These are phyloP conservation scores for Congeria kusceri DNA, from an alignment of 2,888 invertebrate species.

Conservation along the genomic window DNA sequence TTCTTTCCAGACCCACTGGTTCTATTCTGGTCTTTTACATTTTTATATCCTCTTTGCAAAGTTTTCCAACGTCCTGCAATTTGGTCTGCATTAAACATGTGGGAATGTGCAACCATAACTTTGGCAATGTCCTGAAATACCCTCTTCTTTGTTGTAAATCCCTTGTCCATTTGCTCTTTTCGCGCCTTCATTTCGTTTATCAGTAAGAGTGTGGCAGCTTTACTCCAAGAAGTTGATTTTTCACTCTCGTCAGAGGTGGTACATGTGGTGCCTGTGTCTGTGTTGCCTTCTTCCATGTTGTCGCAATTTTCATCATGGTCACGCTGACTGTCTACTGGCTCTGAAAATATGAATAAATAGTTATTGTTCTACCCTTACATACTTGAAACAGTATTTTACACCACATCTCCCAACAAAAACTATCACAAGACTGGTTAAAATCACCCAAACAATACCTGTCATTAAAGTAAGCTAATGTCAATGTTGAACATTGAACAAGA, in stretches of 20 bases:
- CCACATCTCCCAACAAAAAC: constrained; percentile 19
- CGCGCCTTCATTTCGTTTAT: constrained; percentile 8
- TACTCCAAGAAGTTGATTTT: constrained; percentile 28
- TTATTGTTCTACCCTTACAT: constrained; percentile 20
- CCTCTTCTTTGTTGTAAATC: constrained; percentile 28
- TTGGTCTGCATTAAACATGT: constrained; percentile 15
- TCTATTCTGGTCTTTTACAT: constrained; percentile 21
- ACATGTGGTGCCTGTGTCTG: too few relatives aligned
- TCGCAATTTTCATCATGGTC: constrained; percentile 1
- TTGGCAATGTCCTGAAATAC: constrained; percentile 23
- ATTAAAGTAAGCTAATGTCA: constrained; percentile 10
- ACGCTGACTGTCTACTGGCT: constrained; percentile 20
- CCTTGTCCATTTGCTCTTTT: constrained; percentile 26
- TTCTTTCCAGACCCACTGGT: constrained; percentile 9
- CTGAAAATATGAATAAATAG: constrained; percentile 25
- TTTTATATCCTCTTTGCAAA: constrained; percentile 22
- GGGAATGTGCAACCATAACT: constrained; percentile 20
- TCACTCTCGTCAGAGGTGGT: constrained; percentile 17
- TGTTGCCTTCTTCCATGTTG: constrained; percentile 17
- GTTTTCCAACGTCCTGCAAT: constrained; percentile 27
- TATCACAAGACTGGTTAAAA: constrained; percentile 18
- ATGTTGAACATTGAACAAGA: constrained; percentile 5
- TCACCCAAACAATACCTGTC: constrained; percentile 15
- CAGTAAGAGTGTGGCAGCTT: constrained; percentile 23
- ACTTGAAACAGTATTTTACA: constrained; percentile 23